Conservation (phyloP, 2,113 vertebrate genomes). For the Actenoides lindsayi region DNA sequence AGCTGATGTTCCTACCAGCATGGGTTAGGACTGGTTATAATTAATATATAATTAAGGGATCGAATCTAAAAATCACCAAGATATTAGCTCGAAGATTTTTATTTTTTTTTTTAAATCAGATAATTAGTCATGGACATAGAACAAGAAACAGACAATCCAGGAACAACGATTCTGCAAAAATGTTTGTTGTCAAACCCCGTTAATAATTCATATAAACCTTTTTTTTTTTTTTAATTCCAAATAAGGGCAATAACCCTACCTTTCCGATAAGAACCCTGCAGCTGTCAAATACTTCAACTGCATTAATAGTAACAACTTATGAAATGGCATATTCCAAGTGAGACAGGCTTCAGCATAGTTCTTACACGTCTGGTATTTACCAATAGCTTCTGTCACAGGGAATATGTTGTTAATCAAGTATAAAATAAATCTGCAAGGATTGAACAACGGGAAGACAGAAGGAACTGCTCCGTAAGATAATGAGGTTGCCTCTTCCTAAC, state of each 20-base stretch:
- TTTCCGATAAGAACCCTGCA: not conserved
- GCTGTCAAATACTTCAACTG: not conserved
- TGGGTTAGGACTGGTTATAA: not conserved
- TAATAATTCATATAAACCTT: not conserved
- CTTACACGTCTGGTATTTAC: not conserved
- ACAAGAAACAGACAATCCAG: not conserved
- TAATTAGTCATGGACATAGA: not conserved
- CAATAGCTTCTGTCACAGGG: not conserved
- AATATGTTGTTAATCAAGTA: not conserved
- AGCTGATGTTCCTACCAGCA: not conserved
- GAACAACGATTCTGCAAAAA: not conserved
- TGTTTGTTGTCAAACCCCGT: not conserved
- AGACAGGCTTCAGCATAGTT: not conserved
- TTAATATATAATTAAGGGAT: not conserved
- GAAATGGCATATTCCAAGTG: not conserved
- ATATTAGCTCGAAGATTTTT: not conserved
- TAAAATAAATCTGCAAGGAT: not conserved
- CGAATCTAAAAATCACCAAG: not conserved
- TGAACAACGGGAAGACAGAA: not conserved
- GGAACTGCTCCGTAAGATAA: rapidly evolving
- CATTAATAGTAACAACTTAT: not conserved
- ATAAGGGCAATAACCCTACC: not conserved
- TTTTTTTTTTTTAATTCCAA: not conserved
- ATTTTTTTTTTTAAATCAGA: not conserved
- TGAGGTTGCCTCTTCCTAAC: not conserved